Evolutionary conservation across 2,888 invertebrate species (phyloP).

Genomic region (Epinotia nisella): DNA sequence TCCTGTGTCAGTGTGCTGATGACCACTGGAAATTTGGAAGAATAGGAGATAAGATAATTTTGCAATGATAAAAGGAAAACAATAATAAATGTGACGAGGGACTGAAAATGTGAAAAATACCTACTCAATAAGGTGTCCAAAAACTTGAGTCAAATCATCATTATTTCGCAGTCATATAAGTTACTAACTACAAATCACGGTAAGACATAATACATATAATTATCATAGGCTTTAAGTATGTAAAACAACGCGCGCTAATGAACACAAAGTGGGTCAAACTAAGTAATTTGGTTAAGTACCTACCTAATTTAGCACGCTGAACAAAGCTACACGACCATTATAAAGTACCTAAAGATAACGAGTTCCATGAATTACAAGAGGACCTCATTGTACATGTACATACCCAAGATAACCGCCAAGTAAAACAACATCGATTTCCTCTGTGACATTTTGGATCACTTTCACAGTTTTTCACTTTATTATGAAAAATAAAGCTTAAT

Average conservation of each 20-base stretch:
- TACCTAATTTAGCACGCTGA: not conserved
- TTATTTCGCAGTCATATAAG: too few species aligned
- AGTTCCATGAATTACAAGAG: not conserved
- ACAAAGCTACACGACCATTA: slow-evolving; percentile 31
- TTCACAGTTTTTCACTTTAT: slow-evolving; percentile 47
- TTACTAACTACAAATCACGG: too few species aligned
- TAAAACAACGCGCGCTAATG: not conserved
- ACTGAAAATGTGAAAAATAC: not conserved
- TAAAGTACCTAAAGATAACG: slow-evolving; percentile 24
- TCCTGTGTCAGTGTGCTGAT: slow-evolving; percentile 88
- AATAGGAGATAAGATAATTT: not conserved
- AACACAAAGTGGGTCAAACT: slow-evolving; percentile 19
- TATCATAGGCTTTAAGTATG: too few species aligned
- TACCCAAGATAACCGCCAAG: slow-evolving; percentile 81
- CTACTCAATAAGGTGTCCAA: too few species aligned
- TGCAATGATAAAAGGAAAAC: not conserved
- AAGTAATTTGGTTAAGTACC: not conserved
- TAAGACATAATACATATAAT: too few species aligned
- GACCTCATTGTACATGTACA: slow-evolving; percentile 55
- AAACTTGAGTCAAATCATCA: too few species aligned
- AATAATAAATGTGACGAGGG: not conserved
- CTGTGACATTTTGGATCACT: slow-evolving; percentile 70
- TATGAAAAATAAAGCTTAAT: slow-evolving; percentile 4
- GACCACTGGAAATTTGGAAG: slow-evolving; percentile 81
- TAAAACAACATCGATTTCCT: slow-evolving; percentile 76